phyloP scores from a whole-genome alignment of 1,140 invertebrate species.

The Drosophila sturtevanti region DNA sequence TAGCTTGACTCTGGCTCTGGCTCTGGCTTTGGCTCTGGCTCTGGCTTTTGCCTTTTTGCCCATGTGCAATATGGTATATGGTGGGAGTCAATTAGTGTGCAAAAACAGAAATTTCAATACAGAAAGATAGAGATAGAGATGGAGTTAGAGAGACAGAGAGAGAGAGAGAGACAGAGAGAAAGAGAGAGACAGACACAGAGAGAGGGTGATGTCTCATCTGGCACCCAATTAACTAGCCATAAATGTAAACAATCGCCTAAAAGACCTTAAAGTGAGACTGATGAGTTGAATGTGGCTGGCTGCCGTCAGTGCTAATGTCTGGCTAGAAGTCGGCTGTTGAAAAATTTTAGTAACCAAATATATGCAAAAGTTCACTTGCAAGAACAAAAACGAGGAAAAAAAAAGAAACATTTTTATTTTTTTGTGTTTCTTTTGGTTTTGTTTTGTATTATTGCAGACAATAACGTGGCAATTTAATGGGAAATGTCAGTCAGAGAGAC shows the following conservation, averaged over 20 bases:
- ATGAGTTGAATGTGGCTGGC: conserved; percentile 26
- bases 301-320: conserved; percentile 7
- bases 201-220: conserved; percentile 10
- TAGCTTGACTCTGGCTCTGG: conserved; percentile 6
- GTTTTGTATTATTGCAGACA: conserved; percentile 36
- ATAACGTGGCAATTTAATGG: conserved; percentile 75
- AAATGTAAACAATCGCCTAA: conserved; percentile 78
- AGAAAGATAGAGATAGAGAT: conserved; percentile 10
- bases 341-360: conserved; percentile 49
- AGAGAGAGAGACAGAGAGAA: background rate
- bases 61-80: conserved; percentile 16
- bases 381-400: background rate
- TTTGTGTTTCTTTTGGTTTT: background rate
- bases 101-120: conserved; percentile 45
- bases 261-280: conserved; percentile 65
- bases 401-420: background rate
- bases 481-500: conserved; percentile 72
- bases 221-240: conserved; percentile 77
- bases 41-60: background rate
- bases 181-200: background rate
- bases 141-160: conserved; percentile 1
- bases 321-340: conserved; percentile 51
- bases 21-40: conserved; percentile 4
- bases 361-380: conserved; percentile 68
- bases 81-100: conserved; percentile 78